Evolutionary conservation across 1,140 invertebrate species (phyloP), one percentile per base, ranked within the genome.

Genomic region (Sinella curviseta): DNA sequence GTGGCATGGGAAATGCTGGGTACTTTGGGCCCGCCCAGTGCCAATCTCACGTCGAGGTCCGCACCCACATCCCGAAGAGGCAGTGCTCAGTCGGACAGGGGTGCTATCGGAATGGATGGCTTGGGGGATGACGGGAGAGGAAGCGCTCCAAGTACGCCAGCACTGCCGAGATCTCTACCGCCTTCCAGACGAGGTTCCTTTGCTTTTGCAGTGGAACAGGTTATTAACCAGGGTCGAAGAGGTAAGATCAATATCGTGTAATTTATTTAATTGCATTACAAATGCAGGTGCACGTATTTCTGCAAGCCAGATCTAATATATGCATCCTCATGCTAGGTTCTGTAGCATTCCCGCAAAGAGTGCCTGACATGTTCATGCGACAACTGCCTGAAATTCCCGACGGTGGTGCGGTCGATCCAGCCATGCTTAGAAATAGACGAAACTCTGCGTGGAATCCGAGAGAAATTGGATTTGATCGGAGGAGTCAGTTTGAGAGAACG

Each of bases 1-100:
- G 81, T 83, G 34, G 83, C 83, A 31, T 83, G 83, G 83, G 83
- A 83, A 78, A 80, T 83, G 20, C 78, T 83, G 14, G 83, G 83
- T 17, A 82, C 83, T 30, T 67, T 84, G 20, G 83, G 83, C 17
- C 83, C 83, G 36, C 83, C 83, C 16, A 78, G 81, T 57, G 79
- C 80, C 24, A 78, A 81, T 54, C 78, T 84, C 17, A 84, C 83
- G 24, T 82, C 74, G 57, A 80, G 83, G 24, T 82, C 81, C 3
- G 83, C 83, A 1, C 83, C 83, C 1, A 84, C 83, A 3, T 82
- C 81, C 14, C 35, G 83, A 35, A 75, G 81, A 35, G 83, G 83
- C 24, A 81, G 80, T 80, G 83, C 83, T 24, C 83, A 84, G 48
- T 83, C 83, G 12, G 83, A 83, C 35, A 77, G 83, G 3, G 80